Conservation (phyloP, 2,797 vertebrate genomes). For the Diceros bicornis region DNA sequence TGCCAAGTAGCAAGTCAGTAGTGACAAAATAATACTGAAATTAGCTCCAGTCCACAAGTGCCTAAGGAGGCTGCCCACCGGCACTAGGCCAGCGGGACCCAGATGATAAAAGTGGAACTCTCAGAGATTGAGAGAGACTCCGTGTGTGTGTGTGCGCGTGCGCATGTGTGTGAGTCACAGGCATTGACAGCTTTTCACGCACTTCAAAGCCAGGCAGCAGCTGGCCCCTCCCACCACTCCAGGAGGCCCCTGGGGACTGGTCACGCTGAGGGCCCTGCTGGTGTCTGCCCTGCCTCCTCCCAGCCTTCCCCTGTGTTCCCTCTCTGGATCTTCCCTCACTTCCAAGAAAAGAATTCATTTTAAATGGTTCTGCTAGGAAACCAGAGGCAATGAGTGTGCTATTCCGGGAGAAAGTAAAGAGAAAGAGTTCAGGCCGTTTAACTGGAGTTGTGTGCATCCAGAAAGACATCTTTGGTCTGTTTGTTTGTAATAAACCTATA, state of each 20-base stretch:
- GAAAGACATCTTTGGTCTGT: not conserved
- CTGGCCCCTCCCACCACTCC: not conserved
- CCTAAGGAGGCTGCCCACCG: not conserved
- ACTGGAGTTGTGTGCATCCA: accelerated
- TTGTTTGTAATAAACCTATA: not conserved
- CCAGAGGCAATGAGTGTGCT: accelerated
- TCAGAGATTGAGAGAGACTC: not conserved
- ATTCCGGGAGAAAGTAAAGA: accelerated
- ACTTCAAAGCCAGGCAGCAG: not conserved
- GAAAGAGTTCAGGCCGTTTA: not conserved
- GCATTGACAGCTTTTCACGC: not conserved
- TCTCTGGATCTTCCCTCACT: not conserved
- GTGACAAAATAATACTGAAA: too few relatives aligned
- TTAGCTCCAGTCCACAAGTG: too few relatives aligned
- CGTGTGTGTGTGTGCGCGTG: too few relatives aligned
- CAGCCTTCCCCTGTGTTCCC: not conserved
- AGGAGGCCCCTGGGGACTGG: not conserved
- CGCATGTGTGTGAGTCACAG: not conserved
- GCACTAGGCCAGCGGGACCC: not conserved
- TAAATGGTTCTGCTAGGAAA: not conserved
- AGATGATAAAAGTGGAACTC: not conserved
- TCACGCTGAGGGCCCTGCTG: not conserved
- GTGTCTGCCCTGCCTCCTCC: not conserved
- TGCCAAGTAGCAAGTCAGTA: too few relatives aligned
- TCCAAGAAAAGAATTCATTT: not conserved